phyloP scores from a whole-genome alignment of 1,140 invertebrate genomes.

The Pogonomyrmex barbatus region DNA sequence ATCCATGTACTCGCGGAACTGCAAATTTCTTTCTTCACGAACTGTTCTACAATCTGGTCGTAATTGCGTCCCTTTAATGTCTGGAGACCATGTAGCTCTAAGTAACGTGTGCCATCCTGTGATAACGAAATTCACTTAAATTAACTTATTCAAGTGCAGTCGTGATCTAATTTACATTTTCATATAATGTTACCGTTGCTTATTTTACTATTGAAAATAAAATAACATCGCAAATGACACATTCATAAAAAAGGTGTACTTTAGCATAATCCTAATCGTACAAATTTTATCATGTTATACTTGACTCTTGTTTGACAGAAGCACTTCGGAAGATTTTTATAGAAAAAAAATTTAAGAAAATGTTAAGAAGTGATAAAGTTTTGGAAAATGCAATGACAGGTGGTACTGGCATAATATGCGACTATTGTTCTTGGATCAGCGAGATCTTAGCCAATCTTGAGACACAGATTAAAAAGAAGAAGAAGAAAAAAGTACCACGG shows the following conservation, averaged over 20 bases:
- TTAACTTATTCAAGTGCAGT: constrained; percentile 7
- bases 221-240: constrained; percentile 14
- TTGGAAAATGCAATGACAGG: background rate
- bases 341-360: background rate
- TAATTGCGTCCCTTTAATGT: constrained; percentile 68
- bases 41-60: constrained; percentile 69
- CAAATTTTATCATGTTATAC: constrained; percentile 13
- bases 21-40: constrained; percentile 59
- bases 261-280: background rate
- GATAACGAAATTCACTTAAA: constrained; percentile 62
- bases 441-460: constrained; percentile 48
- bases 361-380: background rate
- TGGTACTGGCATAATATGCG: constrained; percentile 57
- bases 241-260: background rate
- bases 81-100: constrained; percentile 68
- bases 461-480: background rate
- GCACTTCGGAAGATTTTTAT: background rate
- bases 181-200: background rate
- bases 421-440: constrained; percentile 72
- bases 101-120: constrained; percentile 74
- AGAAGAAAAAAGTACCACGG: constrained; percentile 13
- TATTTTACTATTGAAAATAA: constrained; percentile 12
- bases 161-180: background rate
- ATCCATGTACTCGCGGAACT: constrained; percentile 4
- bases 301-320: background rate